phyloP scores from a whole-genome alignment of 2,113 vertebrate genomes.

The Oryzias woworae region DNA sequence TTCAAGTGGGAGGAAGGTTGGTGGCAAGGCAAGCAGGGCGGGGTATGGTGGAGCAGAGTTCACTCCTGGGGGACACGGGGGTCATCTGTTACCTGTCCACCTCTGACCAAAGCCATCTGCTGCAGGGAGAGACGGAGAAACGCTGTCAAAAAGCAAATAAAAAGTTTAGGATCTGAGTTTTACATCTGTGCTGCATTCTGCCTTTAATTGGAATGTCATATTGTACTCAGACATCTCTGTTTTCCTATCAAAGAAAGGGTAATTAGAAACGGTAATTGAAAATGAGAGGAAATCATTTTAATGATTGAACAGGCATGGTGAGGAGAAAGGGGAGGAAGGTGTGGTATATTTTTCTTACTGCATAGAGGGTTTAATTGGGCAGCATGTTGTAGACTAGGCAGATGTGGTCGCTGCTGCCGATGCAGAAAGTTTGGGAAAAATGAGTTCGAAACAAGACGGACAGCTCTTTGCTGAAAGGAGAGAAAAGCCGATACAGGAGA shows the following conservation, averaged over 20 bases:
- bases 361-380: slow-evolving; percentile 72
- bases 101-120: slow-evolving; percentile 77
- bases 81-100: slow-evolving; percentile 80
- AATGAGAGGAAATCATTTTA: slow-evolving; percentile 48
- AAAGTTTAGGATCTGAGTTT: not conserved
- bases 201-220: slow-evolving; percentile 47
- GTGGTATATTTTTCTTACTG: slow-evolving; percentile 51
- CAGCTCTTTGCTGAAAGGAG: slow-evolving; percentile 61
- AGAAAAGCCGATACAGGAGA: slow-evolving; percentile 53
- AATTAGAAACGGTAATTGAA: slow-evolving; percentile 52
- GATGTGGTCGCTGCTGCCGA: slow-evolving; percentile 68
- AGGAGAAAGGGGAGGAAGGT: slow-evolving; percentile 22
- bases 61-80: slow-evolving; percentile 52
- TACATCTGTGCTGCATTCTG: slow-evolving; percentile 37
- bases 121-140: slow-evolving; percentile 46
- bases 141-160: slow-evolving; percentile 25
- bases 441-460: slow-evolving; percentile 71
- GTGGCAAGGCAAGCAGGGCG: slow-evolving; percentile 12
- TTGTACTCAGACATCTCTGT: slow-evolving; percentile 27
- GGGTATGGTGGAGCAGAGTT: slow-evolving; percentile 56
- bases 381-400: slow-evolving; percentile 40
- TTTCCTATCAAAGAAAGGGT: slow-evolving; percentile 44
- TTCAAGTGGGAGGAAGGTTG: slow-evolving; percentile 10
- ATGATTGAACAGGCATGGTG: slow-evolving; percentile 43
- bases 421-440: slow-evolving; percentile 62